These are phyloP conservation scores for Clepsis dumicolana DNA, from an alignment of 2,888 invertebrate species.

Conservation along the genomic window DNA sequence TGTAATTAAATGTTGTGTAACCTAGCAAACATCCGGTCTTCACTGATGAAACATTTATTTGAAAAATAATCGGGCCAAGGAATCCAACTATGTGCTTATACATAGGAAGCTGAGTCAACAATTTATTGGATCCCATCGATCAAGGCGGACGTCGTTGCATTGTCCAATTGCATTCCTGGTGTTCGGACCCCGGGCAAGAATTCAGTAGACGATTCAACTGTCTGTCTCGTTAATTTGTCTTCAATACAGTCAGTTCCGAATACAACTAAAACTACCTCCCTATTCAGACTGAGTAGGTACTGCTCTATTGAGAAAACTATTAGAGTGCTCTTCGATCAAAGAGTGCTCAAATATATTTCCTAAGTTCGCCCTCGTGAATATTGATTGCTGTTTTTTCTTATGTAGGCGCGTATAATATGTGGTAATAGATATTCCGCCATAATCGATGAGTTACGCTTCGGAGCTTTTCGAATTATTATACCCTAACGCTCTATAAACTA, in stretches of 20 bases:
- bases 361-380: not conserved
- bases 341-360: not conserved
- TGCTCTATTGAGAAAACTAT: not conserved
- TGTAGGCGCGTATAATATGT: not conserved
- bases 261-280: not conserved
- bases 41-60: conserved; percentile 9
- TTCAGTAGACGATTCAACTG: conserved; percentile 60
- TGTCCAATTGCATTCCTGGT: conserved; percentile 75
- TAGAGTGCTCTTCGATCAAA: too few relatives aligned
- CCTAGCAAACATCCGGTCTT: not conserved
- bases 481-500: conserved; percentile 24
- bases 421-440: not conserved
- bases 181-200: conserved; percentile 56
- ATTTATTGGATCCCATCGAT: conserved; percentile 76
- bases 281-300: not conserved
- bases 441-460: conserved; percentile 29
- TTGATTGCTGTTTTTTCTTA: not conserved
- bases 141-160: conserved; percentile 66
- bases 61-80: conserved; percentile 5
- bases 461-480: conserved; percentile 7
- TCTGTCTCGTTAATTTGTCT: conserved; percentile 57
- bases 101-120: conserved; percentile 62
- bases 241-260: conserved; percentile 49
- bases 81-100: conserved; percentile 37
- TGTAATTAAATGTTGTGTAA: not conserved